Base-by-base conservation (phyloP, 2,888 invertebrate species). In the Aphodius sticticus region DNA sequence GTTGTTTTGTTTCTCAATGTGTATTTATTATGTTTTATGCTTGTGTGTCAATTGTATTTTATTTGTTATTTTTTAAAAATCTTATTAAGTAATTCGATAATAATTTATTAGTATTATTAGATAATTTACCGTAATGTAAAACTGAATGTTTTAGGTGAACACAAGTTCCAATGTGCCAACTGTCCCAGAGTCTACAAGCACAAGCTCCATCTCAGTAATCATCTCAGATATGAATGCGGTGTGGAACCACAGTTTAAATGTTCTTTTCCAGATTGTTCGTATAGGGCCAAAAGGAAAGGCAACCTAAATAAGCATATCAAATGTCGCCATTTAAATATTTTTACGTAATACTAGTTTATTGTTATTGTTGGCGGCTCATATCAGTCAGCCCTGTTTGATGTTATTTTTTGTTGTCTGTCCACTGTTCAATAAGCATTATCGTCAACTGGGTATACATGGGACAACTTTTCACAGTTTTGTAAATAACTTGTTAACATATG, bases 241-340 rank as follows among this genome's bases (percentile, higher is more conserved):
- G 77, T 77, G 69, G 79, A 79, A 77, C 79, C 79, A 6, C 79
- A 79, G 69, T 79, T 79, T 69, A 37, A 69, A 16, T 79, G 79
- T 16, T 36, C 35, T 35, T 16, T 36, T 16, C 69, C 16, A 5
- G 77, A 69, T 14, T 79, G 79, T 77, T 35, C 76, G 12, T 79
- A 76, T 69, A 79, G 16, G 74, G 77, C 70, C 36, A 79, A 79
- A 77, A 38, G 79, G 15, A 79, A 71, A 26, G 72, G 77, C n/a
- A 79, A 79, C 72, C 69, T 79, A 76, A 79, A 79, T 69, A 70
- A 70, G 9, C 79, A 79, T 26, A n/a, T 76, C 36, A 9, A 14
- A 14, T n/a, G 16, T 16, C 16, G 16, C 16, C 71, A 71, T 16
- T 26, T 16, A 26, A 26, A 26, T 26, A 26, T 26, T 26, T 26